Percentiles rank a stretch among this genome's conserved stretches.
Conservation (phyloP, 2,797 vertebrate genomes). For the Morelia viridis region DNA sequence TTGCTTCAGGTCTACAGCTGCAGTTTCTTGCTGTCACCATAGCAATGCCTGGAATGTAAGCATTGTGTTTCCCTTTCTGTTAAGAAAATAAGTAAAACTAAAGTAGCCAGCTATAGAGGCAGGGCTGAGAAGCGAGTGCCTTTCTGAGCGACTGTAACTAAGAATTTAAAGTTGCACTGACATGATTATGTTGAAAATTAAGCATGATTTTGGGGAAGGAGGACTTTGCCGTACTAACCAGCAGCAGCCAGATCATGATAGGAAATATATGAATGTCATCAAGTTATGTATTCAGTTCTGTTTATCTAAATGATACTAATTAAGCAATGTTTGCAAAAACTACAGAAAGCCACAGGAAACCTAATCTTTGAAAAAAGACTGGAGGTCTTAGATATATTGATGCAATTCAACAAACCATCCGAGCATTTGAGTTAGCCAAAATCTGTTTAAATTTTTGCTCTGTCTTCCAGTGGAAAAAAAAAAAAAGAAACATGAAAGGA, state of each 20-base stretch:
- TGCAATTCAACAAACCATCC: background rate
- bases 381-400: background rate
- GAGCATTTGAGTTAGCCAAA: slow-evolving; percentile 10
- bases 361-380: slow-evolving; percentile 18
- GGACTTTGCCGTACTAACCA: slow-evolving; percentile 46
- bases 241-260: slow-evolving; percentile 26
- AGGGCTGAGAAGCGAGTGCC: slow-evolving; percentile 64
- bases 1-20: slow-evolving; percentile 86
- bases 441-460: slow-evolving; percentile 27
- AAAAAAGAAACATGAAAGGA: background rate
- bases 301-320: slow-evolving; percentile 61
- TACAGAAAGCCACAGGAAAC: slow-evolving; percentile 4
- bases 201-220: slow-evolving; percentile 51
- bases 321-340: slow-evolving; percentile 43
- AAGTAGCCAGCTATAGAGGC: slow-evolving; percentile 71
- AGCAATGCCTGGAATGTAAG: slow-evolving; percentile 89
- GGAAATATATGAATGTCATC: slow-evolving; percentile 16
- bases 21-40: slow-evolving; percentile 90
- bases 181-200: slow-evolving; percentile 13
- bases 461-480: slow-evolving; percentile 14
- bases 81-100: slow-evolving; percentile 82
- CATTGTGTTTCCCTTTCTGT: slow-evolving; percentile 87
- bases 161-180: slow-evolving; percentile 61
- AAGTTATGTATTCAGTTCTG: slow-evolving; percentile 42
- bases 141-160: slow-evolving; percentile 68